Evolutionary conservation across 2,888 invertebrate species (phyloP).

Genomic region (Thereva unica): DNA sequence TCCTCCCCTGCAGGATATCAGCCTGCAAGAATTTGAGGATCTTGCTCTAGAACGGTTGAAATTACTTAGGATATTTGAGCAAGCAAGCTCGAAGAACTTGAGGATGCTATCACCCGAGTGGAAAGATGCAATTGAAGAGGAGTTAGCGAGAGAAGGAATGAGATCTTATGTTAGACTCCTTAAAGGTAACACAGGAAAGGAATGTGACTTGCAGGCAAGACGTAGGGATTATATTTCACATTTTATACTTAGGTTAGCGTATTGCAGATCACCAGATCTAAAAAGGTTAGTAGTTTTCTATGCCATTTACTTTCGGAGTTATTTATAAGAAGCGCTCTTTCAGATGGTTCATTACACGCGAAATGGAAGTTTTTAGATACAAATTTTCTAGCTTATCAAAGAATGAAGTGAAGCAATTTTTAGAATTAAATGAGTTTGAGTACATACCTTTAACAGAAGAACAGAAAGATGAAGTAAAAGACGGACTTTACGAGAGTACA

Average conservation of each 20-base stretch:
- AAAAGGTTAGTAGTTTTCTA: constrained; percentile 56
- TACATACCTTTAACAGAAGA: constrained; percentile 69
- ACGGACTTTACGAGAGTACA: constrained; percentile 66
- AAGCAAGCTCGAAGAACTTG: constrained; percentile 68
- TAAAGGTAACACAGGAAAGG: constrained; percentile 62
- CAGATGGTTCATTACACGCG: constrained; percentile 85
- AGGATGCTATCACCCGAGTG: constrained; percentile 70
- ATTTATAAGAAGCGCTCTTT: constrained; percentile 11
- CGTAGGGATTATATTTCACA: constrained; percentile 88
- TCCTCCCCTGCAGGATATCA: constrained; percentile 75
- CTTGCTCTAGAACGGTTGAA: constrained; percentile 82
- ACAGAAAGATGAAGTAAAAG: constrained; percentile 68
- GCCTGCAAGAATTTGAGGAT: constrained; percentile 84
- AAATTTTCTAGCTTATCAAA: constrained; percentile 68
- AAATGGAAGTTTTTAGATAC: constrained; percentile 86
- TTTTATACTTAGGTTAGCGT: constrained; percentile 88
- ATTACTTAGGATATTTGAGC: constrained; percentile 76
- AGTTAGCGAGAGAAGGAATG: constrained; percentile 70
- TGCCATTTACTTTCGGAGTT: neutral
- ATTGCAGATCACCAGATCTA: constrained; percentile 84
- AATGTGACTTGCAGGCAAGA: constrained; percentile 68
- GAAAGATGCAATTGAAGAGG: constrained; percentile 66
- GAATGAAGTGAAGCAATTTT: constrained; percentile 66
- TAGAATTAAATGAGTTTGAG: constrained; percentile 69
- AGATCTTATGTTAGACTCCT: constrained; percentile 68